Conservation (phyloP, 1,140 invertebrate species). For the Drosophila varians region DNA sequence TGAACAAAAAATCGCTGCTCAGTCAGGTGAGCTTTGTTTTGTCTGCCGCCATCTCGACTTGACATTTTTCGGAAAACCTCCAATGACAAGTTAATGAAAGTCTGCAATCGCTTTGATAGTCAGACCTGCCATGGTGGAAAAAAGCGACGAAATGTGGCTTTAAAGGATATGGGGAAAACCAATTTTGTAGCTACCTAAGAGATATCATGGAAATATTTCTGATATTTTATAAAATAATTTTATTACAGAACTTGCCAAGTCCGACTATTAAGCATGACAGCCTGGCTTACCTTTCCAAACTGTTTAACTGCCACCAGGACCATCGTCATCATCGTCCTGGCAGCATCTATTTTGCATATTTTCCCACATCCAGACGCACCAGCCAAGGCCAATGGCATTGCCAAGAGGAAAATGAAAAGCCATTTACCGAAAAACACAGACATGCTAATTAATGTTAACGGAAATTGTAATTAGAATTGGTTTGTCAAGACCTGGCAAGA, state of each 20-base stretch:
- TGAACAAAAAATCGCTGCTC: constrained; percentile 25
- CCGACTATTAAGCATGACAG: background rate
- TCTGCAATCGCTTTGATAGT: constrained; percentile 46
- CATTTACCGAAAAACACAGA: constrained; percentile 74
- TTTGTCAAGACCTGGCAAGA: constrained; percentile 33
- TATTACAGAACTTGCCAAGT: background rate
- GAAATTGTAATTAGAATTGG: constrained; percentile 78
- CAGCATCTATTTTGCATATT: constrained; percentile 54
- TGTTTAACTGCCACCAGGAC: constrained; percentile 36
- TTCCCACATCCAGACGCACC: constrained; percentile 9
- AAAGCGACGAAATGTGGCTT: constrained; percentile 4
- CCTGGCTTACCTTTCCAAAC: constrained; percentile 27
- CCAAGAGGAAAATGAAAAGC: constrained; percentile 54
- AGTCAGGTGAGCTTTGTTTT: constrained; percentile 56
- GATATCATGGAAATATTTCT: background rate
- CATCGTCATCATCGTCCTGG: constrained; percentile 3
- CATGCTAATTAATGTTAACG: constrained; percentile 78
- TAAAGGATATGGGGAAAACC: background rate
- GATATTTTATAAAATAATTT: background rate
- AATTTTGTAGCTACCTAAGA: background rate
- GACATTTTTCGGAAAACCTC: constrained; percentile 57
- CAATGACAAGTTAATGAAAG: constrained; percentile 76
- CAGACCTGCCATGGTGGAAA: constrained; percentile 11
- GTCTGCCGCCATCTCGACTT: constrained; percentile 49
- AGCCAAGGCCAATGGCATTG: constrained; percentile 48